These are phyloP conservation scores for Gari tellinella DNA, from an alignment of 2,888 invertebrate species.

Conservation along the genomic window DNA sequence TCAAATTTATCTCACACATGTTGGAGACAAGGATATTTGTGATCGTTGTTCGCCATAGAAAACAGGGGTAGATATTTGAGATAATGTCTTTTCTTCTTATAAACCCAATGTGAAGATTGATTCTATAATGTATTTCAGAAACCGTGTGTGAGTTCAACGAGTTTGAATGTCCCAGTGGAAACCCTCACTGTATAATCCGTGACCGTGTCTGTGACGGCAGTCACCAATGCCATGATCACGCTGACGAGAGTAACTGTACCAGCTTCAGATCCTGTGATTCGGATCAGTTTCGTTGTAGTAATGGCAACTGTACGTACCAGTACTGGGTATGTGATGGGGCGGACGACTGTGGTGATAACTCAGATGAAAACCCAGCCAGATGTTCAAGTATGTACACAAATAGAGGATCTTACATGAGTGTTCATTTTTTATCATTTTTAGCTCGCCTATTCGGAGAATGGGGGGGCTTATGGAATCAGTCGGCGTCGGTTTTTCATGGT, in stretches of 20 bases:
- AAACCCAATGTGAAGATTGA: too few relatives aligned
- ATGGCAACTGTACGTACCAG: constrained; percentile 87
- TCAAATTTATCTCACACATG: too few relatives aligned
- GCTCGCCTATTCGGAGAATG: too few relatives aligned
- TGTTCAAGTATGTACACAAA: too few relatives aligned
- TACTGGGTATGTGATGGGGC: constrained; percentile 84
- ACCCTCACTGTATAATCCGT: constrained; percentile 69
- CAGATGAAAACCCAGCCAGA: constrained; percentile 87
- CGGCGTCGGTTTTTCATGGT: too few relatives aligned
- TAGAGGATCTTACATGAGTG: too few relatives aligned
- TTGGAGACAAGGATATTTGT: too few relatives aligned
- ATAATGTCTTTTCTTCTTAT: too few relatives aligned
- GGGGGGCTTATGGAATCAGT: too few relatives aligned
- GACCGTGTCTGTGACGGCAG: constrained; percentile 74
- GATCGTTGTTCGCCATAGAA: too few relatives aligned
- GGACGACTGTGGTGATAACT: constrained; percentile 87
- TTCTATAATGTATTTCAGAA: constrained; percentile 17
- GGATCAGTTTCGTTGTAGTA: constrained; percentile 86
- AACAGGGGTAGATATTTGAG: too few relatives aligned
- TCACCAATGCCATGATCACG: constrained; percentile 72
- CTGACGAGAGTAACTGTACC: constrained; percentile 74
- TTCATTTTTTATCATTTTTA: too few relatives aligned
- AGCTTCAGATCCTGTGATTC: constrained; percentile 27
- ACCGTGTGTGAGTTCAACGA: constrained; percentile 37
- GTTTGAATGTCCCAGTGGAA: constrained; percentile 51